Evolutionary conservation across 1,140 invertebrate species (phyloP).

Genomic region (Lutraria rhynchaena): DNA sequence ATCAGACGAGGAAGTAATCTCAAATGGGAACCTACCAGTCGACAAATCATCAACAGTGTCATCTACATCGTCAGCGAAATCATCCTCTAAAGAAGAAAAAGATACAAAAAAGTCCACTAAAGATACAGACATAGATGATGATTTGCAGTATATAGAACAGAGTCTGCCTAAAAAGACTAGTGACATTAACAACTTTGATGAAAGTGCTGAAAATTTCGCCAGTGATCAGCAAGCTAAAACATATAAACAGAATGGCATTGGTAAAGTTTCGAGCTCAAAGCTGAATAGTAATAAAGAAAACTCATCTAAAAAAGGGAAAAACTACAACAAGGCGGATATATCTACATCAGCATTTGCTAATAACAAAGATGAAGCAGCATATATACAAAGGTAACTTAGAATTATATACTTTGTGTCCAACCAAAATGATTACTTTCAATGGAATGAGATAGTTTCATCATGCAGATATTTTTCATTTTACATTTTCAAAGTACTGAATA

Average conservation of each 20-base stretch:
- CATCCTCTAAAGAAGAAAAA: slow-evolving; percentile 63
- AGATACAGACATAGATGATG: slow-evolving; percentile 77
- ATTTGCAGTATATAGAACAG: slow-evolving; percentile 80
- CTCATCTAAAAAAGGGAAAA: slow-evolving; percentile 77
- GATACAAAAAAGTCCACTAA: slow-evolving; percentile 69
- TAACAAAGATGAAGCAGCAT: slow-evolving; percentile 78
- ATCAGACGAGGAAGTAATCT: slow-evolving; percentile 81
- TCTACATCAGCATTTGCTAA: slow-evolving; percentile 76
- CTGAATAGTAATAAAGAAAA: slow-evolving; percentile 79
- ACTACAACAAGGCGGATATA: slow-evolving; percentile 74
- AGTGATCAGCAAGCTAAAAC: slow-evolving; percentile 78
- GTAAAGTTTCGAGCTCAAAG: slow-evolving; percentile 71
- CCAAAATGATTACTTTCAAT: too few species aligned
- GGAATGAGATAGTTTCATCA: too few species aligned
- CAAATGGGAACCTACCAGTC: slow-evolving; percentile 75
- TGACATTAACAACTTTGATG: slow-evolving; percentile 80
- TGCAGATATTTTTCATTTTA: too few species aligned
- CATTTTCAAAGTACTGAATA: too few species aligned
- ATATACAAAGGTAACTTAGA: slow-evolving; percentile 55
- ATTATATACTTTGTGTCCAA: too few species aligned
- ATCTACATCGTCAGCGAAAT: slow-evolving; percentile 30
- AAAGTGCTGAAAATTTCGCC: slow-evolving; percentile 76
- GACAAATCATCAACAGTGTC: slow-evolving; percentile 66
- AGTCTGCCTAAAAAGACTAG: slow-evolving; percentile 73
- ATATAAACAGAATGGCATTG: slow-evolving; percentile 73